A percentile compares a stretch with the other conserved stretches of the same genome.
phyloP scores from a whole-genome alignment of 2,113 vertebrate genomes.

The Tamias sibiricus region DNA sequence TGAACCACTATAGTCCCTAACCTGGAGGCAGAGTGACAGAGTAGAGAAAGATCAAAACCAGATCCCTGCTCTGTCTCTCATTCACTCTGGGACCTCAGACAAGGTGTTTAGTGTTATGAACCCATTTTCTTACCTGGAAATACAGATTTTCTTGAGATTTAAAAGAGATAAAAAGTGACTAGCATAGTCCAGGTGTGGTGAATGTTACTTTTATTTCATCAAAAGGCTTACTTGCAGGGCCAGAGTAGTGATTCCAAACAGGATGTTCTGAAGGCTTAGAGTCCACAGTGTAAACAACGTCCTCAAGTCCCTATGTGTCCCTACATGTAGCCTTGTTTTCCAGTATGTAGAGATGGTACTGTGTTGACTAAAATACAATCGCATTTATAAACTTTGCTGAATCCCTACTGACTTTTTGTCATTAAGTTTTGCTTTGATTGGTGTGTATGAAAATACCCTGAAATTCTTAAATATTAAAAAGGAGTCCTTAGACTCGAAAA shows the following conservation, averaged over 20 bases:
- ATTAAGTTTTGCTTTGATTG: not conserved
- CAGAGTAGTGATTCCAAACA: not conserved
- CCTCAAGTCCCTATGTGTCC: not conserved
- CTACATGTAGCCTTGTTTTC: not conserved
- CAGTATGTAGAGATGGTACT: not conserved
- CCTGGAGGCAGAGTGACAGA: not conserved
- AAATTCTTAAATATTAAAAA: constrained; percentile 6
- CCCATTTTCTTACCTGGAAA: not conserved
- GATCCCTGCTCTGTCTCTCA: not conserved
- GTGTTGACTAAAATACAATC: not conserved
- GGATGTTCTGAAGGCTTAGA: not conserved
- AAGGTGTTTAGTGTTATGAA: not conserved
- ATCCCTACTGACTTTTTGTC: not conserved
- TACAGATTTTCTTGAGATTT: not conserved
- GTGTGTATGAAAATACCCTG: not conserved
- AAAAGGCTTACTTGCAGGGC: not conserved
- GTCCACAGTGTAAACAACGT: not conserved
- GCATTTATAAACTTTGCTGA: not conserved
- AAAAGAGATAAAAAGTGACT: not conserved
- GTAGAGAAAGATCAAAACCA: not conserved
- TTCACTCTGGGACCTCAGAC: not conserved
- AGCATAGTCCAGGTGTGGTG: not conserved
- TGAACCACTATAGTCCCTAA: not conserved
- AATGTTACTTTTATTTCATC: not conserved
- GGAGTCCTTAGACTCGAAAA: not conserved